phyloP scores from a whole-genome alignment of 2,113 vertebrate species.

The Misgurnus anguillicaudatus region DNA sequence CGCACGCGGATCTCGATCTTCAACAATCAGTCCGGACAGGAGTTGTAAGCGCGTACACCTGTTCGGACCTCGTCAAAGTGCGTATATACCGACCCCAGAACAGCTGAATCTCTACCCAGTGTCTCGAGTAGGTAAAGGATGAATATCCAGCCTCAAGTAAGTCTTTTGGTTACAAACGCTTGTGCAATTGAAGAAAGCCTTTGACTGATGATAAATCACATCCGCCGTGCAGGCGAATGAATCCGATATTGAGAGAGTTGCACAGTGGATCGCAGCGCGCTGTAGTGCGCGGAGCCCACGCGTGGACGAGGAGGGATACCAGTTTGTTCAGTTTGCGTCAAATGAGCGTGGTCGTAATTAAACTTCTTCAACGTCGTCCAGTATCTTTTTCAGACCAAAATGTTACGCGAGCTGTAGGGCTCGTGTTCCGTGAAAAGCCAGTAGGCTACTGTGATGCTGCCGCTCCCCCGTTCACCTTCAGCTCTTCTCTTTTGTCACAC shows the following conservation, averaged over 20 bases:
- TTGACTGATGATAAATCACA: not conserved
- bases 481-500: constrained; percentile 46
- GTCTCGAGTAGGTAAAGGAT: not conserved
- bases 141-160: not conserved
- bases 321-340: not conserved
- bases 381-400: not conserved
- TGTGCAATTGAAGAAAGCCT: not conserved
- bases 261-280: not conserved
- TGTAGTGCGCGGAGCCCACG: constrained; percentile 32
- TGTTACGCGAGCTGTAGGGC: not conserved
- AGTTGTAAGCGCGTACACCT: constrained; percentile 27
- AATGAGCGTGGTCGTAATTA: not conserved
- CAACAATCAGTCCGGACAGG: not conserved
- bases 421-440: not conserved
- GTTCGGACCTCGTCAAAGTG: constrained; percentile 26
- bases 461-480: constrained; percentile 45
- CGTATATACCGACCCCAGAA: constrained; percentile 1
- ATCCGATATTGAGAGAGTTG: not conserved
- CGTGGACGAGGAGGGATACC: constrained; percentile 9
- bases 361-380: not conserved
- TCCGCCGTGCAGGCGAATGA: not conserved
- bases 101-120: constrained; percentile 11
- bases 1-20: not conserved
- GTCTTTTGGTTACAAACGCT: not conserved
- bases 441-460: constrained; percentile 22